Evolutionary conservation across 2,113 vertebrate genomes (phyloP).

Genomic region (Chrysemys picta): DNA sequence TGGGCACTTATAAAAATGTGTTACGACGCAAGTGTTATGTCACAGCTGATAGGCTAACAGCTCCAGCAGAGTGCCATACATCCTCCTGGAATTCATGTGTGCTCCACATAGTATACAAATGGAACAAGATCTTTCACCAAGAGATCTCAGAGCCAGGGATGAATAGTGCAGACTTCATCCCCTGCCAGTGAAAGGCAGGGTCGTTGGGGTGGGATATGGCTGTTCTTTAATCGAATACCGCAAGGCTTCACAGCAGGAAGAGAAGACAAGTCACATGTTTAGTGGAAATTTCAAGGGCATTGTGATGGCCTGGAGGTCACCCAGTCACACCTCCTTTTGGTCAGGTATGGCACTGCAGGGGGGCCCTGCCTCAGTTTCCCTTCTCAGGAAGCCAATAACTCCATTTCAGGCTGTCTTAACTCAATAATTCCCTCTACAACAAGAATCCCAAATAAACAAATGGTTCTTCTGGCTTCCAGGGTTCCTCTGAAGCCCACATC

Average conservation of each 20-base stretch:
- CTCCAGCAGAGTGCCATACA: slow-evolving; percentile 19
- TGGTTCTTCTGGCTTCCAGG: not conserved
- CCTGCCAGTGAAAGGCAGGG: not conserved
- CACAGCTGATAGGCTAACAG: slow-evolving; percentile 13
- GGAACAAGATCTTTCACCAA: not conserved
- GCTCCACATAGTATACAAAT: not conserved
- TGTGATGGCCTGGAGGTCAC: not conserved
- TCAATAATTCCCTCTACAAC: not conserved
- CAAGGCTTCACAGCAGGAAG: slow-evolving; percentile 65
- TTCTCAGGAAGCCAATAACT: not conserved
- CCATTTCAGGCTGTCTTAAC: not conserved
- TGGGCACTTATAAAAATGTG: slow-evolving; percentile 51
- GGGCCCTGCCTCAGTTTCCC: not conserved
- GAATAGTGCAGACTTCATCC: not conserved
- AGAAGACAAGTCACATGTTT: slow-evolving; percentile 59
- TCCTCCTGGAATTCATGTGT: slow-evolving; percentile 6
- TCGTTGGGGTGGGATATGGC: not conserved
- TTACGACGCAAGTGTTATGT: not conserved
- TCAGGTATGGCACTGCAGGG: not conserved
- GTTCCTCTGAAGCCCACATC: not conserved
- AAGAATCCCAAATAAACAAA: not conserved
- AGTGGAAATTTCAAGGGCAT: slow-evolving; percentile 68
- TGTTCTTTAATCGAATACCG: not conserved
- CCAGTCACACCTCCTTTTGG: not conserved
- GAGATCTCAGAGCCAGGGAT: not conserved